These are phyloP conservation scores for Sparus aurata DNA, from an alignment of 2,797 vertebrate genomes.

Conservation along the genomic window DNA sequence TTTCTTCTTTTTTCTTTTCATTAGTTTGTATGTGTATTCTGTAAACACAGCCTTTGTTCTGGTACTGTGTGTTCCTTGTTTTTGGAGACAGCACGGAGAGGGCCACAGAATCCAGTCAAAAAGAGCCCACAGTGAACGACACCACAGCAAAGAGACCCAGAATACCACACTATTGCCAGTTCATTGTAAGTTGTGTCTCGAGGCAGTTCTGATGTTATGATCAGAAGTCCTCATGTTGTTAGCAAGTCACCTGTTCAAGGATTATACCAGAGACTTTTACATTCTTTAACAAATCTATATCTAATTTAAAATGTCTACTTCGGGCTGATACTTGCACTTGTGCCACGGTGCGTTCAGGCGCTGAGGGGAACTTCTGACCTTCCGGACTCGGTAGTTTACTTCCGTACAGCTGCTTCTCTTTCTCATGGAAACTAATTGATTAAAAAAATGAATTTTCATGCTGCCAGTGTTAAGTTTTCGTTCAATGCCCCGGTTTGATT, in stretches of 20 bases:
- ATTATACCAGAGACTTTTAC: slow-evolving; percentile 24
- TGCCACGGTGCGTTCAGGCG: slow-evolving; percentile 20
- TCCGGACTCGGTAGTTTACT: neutral
- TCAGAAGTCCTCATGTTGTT: slow-evolving; percentile 11
- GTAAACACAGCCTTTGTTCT: neutral
- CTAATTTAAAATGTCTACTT: slow-evolving; percentile 24
- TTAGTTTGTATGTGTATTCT: neutral
- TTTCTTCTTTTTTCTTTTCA: slow-evolving; percentile 2
- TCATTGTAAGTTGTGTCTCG: slow-evolving; percentile 25
- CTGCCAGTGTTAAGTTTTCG: neutral
- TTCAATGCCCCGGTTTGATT: neutral
- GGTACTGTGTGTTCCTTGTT: too few relatives aligned
- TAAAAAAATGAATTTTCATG: neutral
- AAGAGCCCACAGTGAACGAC: slow-evolving; percentile 6
- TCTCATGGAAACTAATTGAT: neutral
- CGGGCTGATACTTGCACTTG: slow-evolving; percentile 22
- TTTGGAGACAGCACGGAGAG: neutral
- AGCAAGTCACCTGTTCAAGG: slow-evolving; percentile 17
- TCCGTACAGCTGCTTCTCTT: neutral
- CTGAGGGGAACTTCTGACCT: neutral
- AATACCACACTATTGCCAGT: slow-evolving; percentile 7
- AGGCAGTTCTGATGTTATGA: slow-evolving; percentile 29
- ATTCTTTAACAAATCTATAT: slow-evolving; percentile 22
- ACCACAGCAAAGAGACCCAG: neutral
- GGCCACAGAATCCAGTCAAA: slow-evolving; percentile 1